Evolutionary conservation across 2,113 vertebrate species (phyloP), one percentile per base, ranked within the genome.

Genomic region (Nycticorax nycticorax): DNA sequence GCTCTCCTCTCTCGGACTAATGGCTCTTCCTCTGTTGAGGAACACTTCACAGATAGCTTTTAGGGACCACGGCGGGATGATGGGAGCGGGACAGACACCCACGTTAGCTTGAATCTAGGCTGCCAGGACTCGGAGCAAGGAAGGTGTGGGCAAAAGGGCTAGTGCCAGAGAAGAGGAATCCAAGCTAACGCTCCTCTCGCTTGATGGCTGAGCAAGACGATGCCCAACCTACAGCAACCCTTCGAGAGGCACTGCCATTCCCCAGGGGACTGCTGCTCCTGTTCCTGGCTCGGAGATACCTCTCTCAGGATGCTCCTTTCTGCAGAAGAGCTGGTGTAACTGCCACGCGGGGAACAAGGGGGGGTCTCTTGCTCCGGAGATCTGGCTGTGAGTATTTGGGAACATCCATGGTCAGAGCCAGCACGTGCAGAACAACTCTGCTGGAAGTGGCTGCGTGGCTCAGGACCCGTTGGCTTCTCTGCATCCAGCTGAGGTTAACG

Each of bases 341-440:
- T 32, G 23, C 33, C 43, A 5, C 0, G 1, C 1, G 5, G 39
- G 26, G 12, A 50, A 3, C 35, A 8, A 4, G 0, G 19, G 0
- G 19, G 14, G 30, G 14, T 20, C 26, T 47, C 33, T 26, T 0
- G 0, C 57, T 77, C 63, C 24, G 57, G 26, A 48, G 45, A 91
- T 9, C 67, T 52, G 72, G 22, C 37, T 76, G 21, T 23, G 88
- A 67, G 9, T 39, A 1, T 69, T 73, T n/a, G 52, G n/a, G 43
- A 93, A 24, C 73, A 15, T 30, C 82, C 35, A 0, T 6, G 73
- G 22, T 20, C 79, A 62, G 20, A 12, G 8, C 35, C 1, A 1
- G 24, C 39, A n/a, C 1, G 4, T 41, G 60, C 39, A 32, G n/a
- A 67, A 5, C 11, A 67, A n/a, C 21, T 67, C 67, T 7, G 4